phyloP scores from a whole-genome alignment of 2,888 invertebrate genomes.

The Ligdia adustata region DNA sequence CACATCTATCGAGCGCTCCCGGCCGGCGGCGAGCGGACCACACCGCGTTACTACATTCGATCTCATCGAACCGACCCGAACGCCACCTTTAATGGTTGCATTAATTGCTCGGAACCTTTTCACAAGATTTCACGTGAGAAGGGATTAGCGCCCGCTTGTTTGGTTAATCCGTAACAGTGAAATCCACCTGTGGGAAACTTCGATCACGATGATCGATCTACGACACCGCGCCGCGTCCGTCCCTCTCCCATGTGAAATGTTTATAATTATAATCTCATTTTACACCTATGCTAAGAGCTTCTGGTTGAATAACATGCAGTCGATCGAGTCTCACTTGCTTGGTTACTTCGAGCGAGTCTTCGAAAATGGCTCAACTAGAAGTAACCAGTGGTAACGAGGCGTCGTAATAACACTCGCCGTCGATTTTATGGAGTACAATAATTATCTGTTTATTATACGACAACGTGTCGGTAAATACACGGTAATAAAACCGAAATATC shows the following conservation, averaged over 20 bases:
- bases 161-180: constrained; percentile 66
- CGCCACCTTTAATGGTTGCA: constrained; percentile 57
- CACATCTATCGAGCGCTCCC: constrained; percentile 60
- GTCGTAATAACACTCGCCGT: constrained; percentile 38
- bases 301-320: constrained; percentile 27
- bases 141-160: constrained; percentile 72
- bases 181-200: constrained; percentile 59
- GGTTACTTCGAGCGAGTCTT: constrained; percentile 24
- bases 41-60: constrained; percentile 53
- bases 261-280: constrained; percentile 31
- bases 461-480: constrained; percentile 49
- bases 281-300: constrained; percentile 38
- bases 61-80: constrained; percentile 43
- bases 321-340: constrained; percentile 15
- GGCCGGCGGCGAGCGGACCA: constrained; percentile 61
- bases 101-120: constrained; percentile 67
- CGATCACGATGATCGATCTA: constrained; percentile 46
- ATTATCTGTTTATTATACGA: constrained; percentile 39
- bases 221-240: constrained; percentile 41
- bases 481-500: constrained; percentile 54
- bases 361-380: constrained; percentile 21
- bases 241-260: constrained; percentile 43
- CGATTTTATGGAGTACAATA: constrained; percentile 40
- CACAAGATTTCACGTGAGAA: constrained; percentile 71
- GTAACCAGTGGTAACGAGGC: constrained; percentile 27